Evolutionary conservation across 2,888 invertebrate species (phyloP), one percentile per base, ranked within the genome.

Genomic region (Patella pellucida): DNA sequence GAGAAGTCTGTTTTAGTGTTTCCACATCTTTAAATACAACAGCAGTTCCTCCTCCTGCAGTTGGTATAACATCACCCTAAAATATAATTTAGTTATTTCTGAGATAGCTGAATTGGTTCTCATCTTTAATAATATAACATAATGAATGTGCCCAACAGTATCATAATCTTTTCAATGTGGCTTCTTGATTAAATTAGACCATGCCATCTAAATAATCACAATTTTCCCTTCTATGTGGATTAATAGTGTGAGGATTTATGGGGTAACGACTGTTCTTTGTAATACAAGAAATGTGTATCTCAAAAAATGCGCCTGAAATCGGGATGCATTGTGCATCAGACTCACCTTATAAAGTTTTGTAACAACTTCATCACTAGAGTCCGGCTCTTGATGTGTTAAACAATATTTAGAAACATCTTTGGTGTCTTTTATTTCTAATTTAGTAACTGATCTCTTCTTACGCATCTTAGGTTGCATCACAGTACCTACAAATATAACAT

Each of bases 21-120:
- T 99, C 99, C 1, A 99, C 95, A 91, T 98, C 98, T 84, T 96
- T 95, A 89, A 99, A 97, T 50, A 98, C 95, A 0, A 99, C 93
- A 88, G 98, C 97, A 0, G 97, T 96, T 0, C 99, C 99, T 0
- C 99, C 99, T 1, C 96, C 96, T 76, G 95, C 94, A 0, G 99
- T 99, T 0, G 96, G 97, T 2, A 98, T 93, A 3, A 99, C 95
- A 89, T 98, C 96, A 16, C 95, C 98, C 94, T 95, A 85, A 56
- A 89, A 84, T 78, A 19, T 62, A 23, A 41, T 41, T 41, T 41
- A 41, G 7, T 9, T 0, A 41, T 41, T 41, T 41, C 41, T 41
- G 41, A 41, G 41, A 9, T 41, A 9, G 41, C 7, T 41, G 9
- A 9, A 41, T 41, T 41, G 9, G 41, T 41, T 41, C 41, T 9